Base-by-base conservation (phyloP, 1,140 invertebrate species). In the Dendrolimus punctatus region DNA sequence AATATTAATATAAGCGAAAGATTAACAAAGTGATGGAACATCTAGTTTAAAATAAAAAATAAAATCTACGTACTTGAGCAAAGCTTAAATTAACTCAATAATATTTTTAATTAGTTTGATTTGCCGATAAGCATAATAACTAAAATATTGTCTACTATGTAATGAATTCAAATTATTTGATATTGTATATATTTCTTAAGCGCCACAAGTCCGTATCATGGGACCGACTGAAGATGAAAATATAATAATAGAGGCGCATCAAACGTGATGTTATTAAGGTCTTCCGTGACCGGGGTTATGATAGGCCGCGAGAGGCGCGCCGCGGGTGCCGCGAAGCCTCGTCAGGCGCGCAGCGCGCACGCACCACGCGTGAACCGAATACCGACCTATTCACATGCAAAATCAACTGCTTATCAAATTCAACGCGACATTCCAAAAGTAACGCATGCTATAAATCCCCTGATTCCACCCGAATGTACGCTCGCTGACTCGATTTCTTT, bases 171-270 rank as follows among this genome's bases (percentile, higher is more conserved):
- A 23, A 23, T 23, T 23, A 23, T 23, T 23, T 23, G 23, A 23
- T 23, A 23, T 23, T 23, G 23, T 23, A 23, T 62, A 73, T 75
- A 77, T 76, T 69, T 69, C 62, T 56, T 57, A 60, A 58, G 68
- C 68, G 68, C 54, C 70, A 48, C 73, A 68, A 69, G 66, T 76
- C 76, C 68, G 78, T 73, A 73, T 76, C 71, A 58, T 76, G 82
- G 75, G 80, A 79, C 74, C 67, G 61, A 64, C 71, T 73, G 78
- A 71, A 81, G 80, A 85, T 83, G 82, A 85, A 85, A 85, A 85
- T 84, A 85, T 83, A 85, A 85, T 85, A 85, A 82, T 83, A 82
- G 82, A 82, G 79, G 76, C 71, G 73, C 77, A 85, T 85, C 80
- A 85, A 84, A 85, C 82, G 82, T 85, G 82, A 85, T 81, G 80